Base-by-base conservation (phyloP, 2,888 invertebrate genomes). In the Drosophila nigricruria region DNA sequence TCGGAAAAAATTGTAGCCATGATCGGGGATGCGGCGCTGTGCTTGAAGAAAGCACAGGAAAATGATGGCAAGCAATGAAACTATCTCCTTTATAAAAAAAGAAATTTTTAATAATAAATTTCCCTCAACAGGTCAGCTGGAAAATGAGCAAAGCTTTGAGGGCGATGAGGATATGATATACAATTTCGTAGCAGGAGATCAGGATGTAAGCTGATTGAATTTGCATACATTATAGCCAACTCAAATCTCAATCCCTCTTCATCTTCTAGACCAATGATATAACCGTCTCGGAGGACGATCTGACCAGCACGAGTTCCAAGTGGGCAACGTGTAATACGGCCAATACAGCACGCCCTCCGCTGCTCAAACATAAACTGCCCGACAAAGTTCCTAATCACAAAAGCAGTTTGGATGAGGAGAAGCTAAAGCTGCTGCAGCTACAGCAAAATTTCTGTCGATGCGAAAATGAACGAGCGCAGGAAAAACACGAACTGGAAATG, bases 401-500 rank as follows among this genome's bases (percentile, higher is more conserved):
- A 2, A n/a, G n/a, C 3, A 25, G 10, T 12, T 12, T 63, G 23
- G 47, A 63, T 8, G 30, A 62, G 10, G 63, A 64, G 30, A 49
- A 49, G 18, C 2, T 49, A 1, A 64, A 64, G 16, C 32, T 64
- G 9, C 3, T 64, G 9, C 47, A 30, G 63, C 38, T 64, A 9
- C 49, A 61, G 38, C 63, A 62, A 30, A 18, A 49, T n/a, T 62
- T 64, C 30, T 64, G 63, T 6, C 32, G 30, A 40, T 32, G 30
- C 9, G 63, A 64, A 12, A 64, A 64, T 30, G 32, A 40, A 25
- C 63, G 63, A 12, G 62, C 63, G 16, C 47, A 62, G 47, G 63
- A 49, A 16, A 47, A 40, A 18, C 63, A 64, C 38, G 47, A 64
- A 1, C 2, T 40, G 18, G 63, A 61, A 18, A 62, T 64, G 63